phyloP scores from a whole-genome alignment of 2,888 invertebrate species.

The Odiellus spinosus region DNA sequence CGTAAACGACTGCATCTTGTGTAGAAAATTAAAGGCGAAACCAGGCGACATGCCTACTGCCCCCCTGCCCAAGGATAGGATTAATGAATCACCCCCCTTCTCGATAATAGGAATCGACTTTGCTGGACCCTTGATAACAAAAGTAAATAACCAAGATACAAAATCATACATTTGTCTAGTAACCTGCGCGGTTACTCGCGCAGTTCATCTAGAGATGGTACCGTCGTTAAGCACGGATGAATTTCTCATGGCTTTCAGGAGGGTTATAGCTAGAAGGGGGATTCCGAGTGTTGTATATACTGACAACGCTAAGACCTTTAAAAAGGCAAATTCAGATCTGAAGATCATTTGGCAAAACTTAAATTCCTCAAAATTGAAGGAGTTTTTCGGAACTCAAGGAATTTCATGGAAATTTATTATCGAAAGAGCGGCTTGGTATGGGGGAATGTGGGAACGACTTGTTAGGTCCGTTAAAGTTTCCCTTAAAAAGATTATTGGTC shows the following conservation, averaged over 20 bases:
- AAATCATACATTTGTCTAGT: background rate
- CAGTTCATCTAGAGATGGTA: constrained; percentile 28
- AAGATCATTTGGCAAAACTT: background rate
- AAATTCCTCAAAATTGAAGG: constrained; percentile 8
- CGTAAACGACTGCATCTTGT: background rate
- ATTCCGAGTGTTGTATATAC: constrained; percentile 24
- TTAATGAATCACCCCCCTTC: background rate
- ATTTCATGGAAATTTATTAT: constrained; percentile 27
- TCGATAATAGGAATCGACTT: background rate
- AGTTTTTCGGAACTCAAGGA: constrained; percentile 1
- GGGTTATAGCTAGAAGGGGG: constrained; percentile 26
- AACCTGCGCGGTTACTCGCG: constrained; percentile 15
- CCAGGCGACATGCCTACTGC: background rate
- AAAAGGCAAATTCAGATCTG: constrained; percentile 25
- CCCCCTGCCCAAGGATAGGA: background rate
- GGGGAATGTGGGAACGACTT: constrained; percentile 32
- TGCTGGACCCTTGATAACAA: constrained; percentile 14
- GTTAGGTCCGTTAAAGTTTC: constrained; percentile 28
- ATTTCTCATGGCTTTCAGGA: constrained; percentile 24
- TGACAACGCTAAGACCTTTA: constrained; percentile 31
- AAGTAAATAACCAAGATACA: background rate
- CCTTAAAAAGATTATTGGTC: constrained; percentile 26
- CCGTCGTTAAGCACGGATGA: constrained; percentile 21
- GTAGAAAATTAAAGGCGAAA: background rate
- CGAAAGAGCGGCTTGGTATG: constrained; percentile 30